These are phyloP conservation scores for Mesocricetus auratus DNA, from an alignment of 2,113 vertebrate species.

Conservation along the genomic window DNA sequence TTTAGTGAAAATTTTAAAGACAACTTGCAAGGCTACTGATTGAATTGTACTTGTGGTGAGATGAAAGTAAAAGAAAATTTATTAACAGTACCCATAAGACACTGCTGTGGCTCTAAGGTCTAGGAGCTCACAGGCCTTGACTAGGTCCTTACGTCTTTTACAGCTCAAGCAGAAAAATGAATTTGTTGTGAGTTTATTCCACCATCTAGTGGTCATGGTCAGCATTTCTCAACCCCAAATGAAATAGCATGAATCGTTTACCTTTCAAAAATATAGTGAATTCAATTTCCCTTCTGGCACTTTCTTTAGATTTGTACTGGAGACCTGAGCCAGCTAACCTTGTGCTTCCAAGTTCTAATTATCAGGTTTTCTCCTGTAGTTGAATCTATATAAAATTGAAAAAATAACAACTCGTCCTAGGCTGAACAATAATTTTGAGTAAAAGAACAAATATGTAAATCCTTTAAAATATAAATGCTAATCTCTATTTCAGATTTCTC, in stretches of 20 bases:
- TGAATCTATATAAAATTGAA: conserved; percentile 35
- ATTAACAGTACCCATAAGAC: background rate
- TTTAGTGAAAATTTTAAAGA: conserved; percentile 25
- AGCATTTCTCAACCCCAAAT: background rate
- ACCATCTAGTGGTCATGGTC: background rate
- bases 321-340: background rate
- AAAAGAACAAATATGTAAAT: conserved; percentile 4
- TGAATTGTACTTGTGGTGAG: conserved; percentile 24
- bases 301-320: background rate
- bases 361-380: conserved; percentile 23
- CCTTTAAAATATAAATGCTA: conserved; percentile 47
- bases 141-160: background rate
- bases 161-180: background rate
- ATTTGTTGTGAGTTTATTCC: background rate
- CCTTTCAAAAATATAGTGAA: background rate
- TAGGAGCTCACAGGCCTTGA: background rate
- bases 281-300: background rate
- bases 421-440: background rate
- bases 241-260: too few relatives aligned
- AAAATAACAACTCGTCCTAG: background rate
- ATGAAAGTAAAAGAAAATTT: conserved; percentile 36
- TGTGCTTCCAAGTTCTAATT: conserved; percentile 9
- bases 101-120: background rate
- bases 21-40: background rate
- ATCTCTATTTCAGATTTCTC: conserved; percentile 21